Base-by-base conservation (phyloP, 2,797 vertebrate species). In the Acrocephalus scirpaceus region DNA sequence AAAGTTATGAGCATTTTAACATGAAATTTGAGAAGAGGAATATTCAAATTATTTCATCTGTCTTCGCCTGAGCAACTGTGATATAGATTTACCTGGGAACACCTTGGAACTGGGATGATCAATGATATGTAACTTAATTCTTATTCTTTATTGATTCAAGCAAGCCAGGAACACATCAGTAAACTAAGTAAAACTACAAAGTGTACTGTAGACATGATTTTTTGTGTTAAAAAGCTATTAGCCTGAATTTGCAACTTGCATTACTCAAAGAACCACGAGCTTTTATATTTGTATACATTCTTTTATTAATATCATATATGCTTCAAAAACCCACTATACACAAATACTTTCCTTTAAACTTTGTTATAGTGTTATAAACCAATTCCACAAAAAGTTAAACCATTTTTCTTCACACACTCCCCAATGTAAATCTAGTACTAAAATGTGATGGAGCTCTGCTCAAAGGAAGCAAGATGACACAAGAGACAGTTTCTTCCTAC, bases 381-480 rank as follows among this genome's bases (percentile, higher is more conserved):
- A 82, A 42, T 73, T 45, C 51, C 67, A 79, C 27, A 73, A 21
- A 26, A 84, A 40, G 3, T 34, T 45, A 60, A 67, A 29, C 56
- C 6, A 10, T 27, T 19, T 57, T 86, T 77, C 70, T 69, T 82
- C 32, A 66, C 11, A 16, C 11, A 18, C 13, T 45, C 40, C 9
- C 32, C 47, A 30, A 10, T 38, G 30, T 57, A 73, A 77, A 45
- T 56, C 45, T 76, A 29, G 32, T 13, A 60, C 47, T n/a, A 53
- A 42, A 78, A 32, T 0, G 1, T 60, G 16, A 65, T 1, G 0
- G 21, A 30, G 11, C 10, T 30, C 45, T 3, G 21, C 53, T 67
- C 40, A 71, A 71, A 86, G 65, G 61, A 83, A 71, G 48, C 48
- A 62, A 48, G 36, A 51, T 20, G 57, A 51, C 58, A 67, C 18